These are phyloP conservation scores for Rhabditoides inermis DNA, from an alignment of 2,888 invertebrate genomes.

Conservation along the genomic window DNA sequence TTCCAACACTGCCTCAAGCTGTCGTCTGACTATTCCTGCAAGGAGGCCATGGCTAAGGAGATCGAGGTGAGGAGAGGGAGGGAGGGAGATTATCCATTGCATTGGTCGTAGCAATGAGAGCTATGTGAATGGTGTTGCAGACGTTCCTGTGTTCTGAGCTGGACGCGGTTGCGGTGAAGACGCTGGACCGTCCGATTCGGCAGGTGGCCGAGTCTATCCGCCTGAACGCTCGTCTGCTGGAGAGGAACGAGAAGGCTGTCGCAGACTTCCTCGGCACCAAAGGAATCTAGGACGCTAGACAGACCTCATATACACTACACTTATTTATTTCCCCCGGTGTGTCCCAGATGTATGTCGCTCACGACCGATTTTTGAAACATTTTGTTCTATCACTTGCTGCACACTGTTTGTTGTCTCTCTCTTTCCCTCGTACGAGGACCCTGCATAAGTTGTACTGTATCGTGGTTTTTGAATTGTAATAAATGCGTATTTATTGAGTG, in stretches of 20 bases:
- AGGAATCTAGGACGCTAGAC: no score
- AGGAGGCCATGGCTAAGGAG: constrained; percentile 19
- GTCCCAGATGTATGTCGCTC: no score
- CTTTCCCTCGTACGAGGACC: no score
- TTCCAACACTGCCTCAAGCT: constrained; percentile 32
- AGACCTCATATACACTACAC: no score
- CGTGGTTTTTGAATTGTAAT: no score
- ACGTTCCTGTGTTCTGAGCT: constrained; percentile 15
- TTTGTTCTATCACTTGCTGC: no score
- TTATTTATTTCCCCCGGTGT: no score
- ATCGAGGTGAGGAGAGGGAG: constrained; percentile 15
- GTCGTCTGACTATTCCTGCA: constrained; percentile 15
- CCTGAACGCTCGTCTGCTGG: constrained; percentile 21
- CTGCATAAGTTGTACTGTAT: no score
- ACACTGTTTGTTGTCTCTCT: no score
- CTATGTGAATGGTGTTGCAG: neutral
- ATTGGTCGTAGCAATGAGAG: neutral
- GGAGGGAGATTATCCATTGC: no score
- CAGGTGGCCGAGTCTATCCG: constrained; percentile 34
- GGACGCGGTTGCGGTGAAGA: constrained; percentile 19
- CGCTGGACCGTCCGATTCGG: constrained; percentile 39
- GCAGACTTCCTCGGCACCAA: constrained; percentile 21
- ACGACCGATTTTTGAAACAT: no score
- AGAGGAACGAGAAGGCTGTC: constrained; percentile 17
- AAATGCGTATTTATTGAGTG: no score